Evolutionary conservation across 1,140 invertebrate species (phyloP).

Genomic region (Trachymyrmex cornetzi): DNA sequence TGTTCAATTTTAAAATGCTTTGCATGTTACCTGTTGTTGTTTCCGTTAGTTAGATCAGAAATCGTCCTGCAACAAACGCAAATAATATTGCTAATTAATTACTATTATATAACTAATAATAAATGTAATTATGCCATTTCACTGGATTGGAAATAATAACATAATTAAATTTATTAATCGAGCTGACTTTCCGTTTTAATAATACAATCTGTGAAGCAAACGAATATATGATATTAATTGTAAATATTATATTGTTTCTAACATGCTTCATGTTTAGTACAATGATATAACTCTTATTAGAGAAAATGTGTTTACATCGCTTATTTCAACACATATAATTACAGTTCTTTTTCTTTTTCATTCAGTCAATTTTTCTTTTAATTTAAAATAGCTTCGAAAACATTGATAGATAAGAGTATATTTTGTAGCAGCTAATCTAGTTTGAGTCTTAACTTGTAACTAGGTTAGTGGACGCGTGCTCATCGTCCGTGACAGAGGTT

Average conservation of each 20-base stretch:
- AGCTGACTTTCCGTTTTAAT: slow-evolving; percentile 46
- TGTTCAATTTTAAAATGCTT: background rate
- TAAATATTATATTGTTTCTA: slow-evolving; percentile 30
- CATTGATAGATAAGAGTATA: slow-evolving; percentile 60
- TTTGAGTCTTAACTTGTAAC: slow-evolving; percentile 65
- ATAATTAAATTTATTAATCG: slow-evolving; percentile 50
- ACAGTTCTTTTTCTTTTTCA: background rate
- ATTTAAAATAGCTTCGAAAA: slow-evolving; percentile 49
- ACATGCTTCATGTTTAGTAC: background rate
- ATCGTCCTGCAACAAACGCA: slow-evolving; percentile 79
- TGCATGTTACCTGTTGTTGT: slow-evolving; percentile 73
- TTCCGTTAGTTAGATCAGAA: slow-evolving; percentile 74
- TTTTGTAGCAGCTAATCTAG: slow-evolving; percentile 68
- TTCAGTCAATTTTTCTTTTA: background rate
- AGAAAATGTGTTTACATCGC: background rate
- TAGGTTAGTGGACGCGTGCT: slow-evolving; percentile 70
- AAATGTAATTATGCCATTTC: slow-evolving; percentile 21
- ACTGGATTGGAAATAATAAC: slow-evolving; percentile 48
- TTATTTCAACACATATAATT: background rate
- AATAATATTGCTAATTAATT: slow-evolving; percentile 36
- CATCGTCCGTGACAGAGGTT: slow-evolving; percentile 63
- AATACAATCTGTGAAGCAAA: slow-evolving; percentile 16
- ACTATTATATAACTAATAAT: slow-evolving; percentile 21
- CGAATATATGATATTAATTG: slow-evolving; percentile 30
- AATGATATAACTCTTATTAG: background rate